These are phyloP conservation scores for Machaerirhynchus nigripectus DNA, from an alignment of 2,113 vertebrate genomes.

Conservation along the genomic window DNA sequence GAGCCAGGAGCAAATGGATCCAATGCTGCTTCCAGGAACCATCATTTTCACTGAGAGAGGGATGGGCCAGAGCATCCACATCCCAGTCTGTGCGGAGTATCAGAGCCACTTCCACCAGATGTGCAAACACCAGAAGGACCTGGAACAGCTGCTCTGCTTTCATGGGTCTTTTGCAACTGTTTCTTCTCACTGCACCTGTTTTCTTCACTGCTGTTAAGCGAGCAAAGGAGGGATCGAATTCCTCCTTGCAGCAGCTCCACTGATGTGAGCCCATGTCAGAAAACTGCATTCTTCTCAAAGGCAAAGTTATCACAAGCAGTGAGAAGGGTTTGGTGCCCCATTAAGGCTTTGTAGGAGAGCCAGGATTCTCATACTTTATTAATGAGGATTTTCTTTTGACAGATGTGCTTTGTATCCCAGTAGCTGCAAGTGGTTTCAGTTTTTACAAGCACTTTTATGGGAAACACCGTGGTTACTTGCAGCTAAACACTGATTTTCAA, in stretches of 20 bases:
- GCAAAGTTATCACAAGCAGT: background rate
- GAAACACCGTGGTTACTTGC: background rate
- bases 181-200: background rate
- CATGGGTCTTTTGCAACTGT: accelerated
- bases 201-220: background rate
- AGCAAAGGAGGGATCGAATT: background rate
- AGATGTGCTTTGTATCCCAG: background rate
- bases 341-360: background rate
- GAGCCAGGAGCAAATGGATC: background rate
- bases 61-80: background rate
- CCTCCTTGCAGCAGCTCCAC: background rate
- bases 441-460: background rate
- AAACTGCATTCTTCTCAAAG: background rate
- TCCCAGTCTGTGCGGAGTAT: background rate
- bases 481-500: background rate
- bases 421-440: background rate
- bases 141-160: background rate
- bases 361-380: background rate
- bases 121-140: background rate
- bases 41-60: background rate
- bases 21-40: background rate
- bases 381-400: constrained; percentile 24
- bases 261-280: background rate
- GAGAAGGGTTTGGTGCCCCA: background rate
- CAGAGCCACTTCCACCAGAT: accelerated